Percentiles rank a stretch among this genome's conserved stretches.
Conservation (phyloP, 2,113 vertebrate species). For the Rhea americana region DNA sequence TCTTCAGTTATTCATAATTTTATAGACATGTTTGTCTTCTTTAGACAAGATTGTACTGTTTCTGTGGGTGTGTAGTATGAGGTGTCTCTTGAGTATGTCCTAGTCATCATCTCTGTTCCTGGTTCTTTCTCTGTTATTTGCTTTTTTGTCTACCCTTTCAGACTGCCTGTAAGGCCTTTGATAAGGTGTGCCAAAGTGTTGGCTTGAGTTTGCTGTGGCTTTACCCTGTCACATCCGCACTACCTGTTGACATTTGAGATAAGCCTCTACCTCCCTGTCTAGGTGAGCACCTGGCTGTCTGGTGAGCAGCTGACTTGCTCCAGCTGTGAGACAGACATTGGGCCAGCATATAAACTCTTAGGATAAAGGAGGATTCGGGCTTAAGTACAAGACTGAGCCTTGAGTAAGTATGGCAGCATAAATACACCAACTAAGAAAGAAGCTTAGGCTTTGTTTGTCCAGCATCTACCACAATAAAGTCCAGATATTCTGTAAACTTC, state of each 20-base stretch:
- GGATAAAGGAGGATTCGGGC: not conserved
- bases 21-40: not conserved
- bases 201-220: not conserved
- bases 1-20: conserved; percentile 22
- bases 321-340: not conserved
- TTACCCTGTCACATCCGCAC: not conserved
- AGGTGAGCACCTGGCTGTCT: not conserved
- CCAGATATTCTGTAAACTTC: not conserved
- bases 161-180: not conserved
- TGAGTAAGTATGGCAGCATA: not conserved
- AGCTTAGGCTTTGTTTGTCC: not conserved
- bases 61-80: not conserved
- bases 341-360: not conserved
- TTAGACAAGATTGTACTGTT: not conserved
- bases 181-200: not conserved
- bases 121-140: not conserved
- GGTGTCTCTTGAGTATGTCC: not conserved
- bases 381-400: not conserved
- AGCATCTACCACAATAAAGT: not conserved
- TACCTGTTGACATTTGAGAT: not conserved
- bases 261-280: not conserved
- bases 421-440: not conserved
- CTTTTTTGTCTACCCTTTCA: not conserved
- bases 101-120: not conserved
- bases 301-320: not conserved